phyloP scores from a whole-genome alignment of 2,888 invertebrate species.

The Sinopyrophorus schimmeli region DNA sequence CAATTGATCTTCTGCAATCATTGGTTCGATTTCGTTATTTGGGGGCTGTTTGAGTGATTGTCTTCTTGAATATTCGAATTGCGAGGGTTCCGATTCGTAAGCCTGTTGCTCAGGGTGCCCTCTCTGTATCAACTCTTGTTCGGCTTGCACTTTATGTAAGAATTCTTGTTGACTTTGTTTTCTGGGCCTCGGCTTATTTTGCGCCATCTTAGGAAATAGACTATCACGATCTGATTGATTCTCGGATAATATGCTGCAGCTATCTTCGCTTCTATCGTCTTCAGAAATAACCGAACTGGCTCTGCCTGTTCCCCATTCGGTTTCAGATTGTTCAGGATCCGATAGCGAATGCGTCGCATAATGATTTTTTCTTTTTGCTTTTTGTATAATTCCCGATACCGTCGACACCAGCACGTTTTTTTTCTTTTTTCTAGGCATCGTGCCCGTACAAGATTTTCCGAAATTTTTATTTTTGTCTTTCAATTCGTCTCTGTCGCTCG shows the following conservation, averaged over 20 bases:
- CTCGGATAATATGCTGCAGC: conserved; percentile 67
- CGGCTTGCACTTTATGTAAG: conserved; percentile 24
- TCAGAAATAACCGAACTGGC: conserved; percentile 74
- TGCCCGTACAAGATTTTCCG: conserved; percentile 37
- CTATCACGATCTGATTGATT: conserved; percentile 63
- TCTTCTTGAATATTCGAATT: conserved; percentile 51
- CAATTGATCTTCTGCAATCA: conserved; percentile 63
- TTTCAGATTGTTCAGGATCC: conserved; percentile 77
- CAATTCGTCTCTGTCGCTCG: conserved; percentile 63
- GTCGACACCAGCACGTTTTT: conserved; percentile 81
- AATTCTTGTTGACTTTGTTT: conserved; percentile 38
- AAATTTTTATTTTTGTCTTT: conserved; percentile 59
- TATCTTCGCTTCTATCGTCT: conserved; percentile 63
- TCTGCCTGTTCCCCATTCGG: conserved; percentile 67
- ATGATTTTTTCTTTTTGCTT: conserved; percentile 72
- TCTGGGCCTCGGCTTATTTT: conserved; percentile 38
- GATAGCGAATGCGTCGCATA: conserved; percentile 69
- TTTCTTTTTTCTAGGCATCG: conserved; percentile 66
- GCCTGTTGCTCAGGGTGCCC: conserved; percentile 29
- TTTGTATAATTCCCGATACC: conserved; percentile 82
- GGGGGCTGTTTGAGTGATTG: conserved; percentile 53
- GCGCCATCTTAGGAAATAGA: conserved; percentile 67
- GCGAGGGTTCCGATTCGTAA: conserved; percentile 29
- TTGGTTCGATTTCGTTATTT: conserved; percentile 45
- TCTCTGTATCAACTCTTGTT: conserved; percentile 25